phyloP scores from a whole-genome alignment of 2,888 invertebrate species.

The Phalera bucephala region DNA sequence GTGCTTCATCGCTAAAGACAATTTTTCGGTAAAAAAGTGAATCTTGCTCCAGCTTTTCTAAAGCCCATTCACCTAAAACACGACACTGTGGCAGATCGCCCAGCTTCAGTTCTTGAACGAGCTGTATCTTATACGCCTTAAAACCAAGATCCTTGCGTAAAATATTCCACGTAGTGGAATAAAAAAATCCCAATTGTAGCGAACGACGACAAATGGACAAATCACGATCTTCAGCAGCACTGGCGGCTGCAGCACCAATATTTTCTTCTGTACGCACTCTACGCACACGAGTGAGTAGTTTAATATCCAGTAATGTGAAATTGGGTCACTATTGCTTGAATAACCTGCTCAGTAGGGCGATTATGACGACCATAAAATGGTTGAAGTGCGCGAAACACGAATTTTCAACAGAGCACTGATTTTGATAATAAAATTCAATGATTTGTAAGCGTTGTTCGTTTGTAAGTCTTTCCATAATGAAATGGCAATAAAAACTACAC shows the following conservation, averaged over 20 bases:
- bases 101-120: slow-evolving; percentile 11
- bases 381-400: no score
- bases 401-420: slow-evolving; percentile 5
- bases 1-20: slow-evolving; percentile 6
- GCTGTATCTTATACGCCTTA: slow-evolving; percentile 1
- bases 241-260: slow-evolving; percentile 9
- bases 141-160: slow-evolving; percentile 7
- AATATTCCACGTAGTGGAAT: slow-evolving; percentile 5
- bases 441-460: slow-evolving; percentile 14
- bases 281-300: slow-evolving; percentile 13
- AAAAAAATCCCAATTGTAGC: slow-evolving; percentile 6
- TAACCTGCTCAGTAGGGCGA: slow-evolving; percentile 3
- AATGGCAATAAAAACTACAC: slow-evolving; percentile 10
- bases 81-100: slow-evolving; percentile 8
- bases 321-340: slow-evolving; percentile 9
- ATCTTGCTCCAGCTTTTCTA: slow-evolving; percentile 8
- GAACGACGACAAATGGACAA: slow-evolving; percentile 8
- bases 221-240: slow-evolving; percentile 9
- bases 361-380: slow-evolving; percentile 4
- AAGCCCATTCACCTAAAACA: slow-evolving; percentile 9
- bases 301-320: slow-evolving; percentile 10
- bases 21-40: slow-evolving; percentile 12
- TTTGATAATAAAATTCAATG: slow-evolving; percentile 8
- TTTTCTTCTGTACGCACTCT: slow-evolving; percentile 11
- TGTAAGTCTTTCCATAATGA: slow-evolving; percentile 13